A percentile compares a stretch with the other conserved stretches of the same genome.
Evolutionary conservation across 2,797 vertebrate species (phyloP).

Genomic region (Menidia menidia): DNA sequence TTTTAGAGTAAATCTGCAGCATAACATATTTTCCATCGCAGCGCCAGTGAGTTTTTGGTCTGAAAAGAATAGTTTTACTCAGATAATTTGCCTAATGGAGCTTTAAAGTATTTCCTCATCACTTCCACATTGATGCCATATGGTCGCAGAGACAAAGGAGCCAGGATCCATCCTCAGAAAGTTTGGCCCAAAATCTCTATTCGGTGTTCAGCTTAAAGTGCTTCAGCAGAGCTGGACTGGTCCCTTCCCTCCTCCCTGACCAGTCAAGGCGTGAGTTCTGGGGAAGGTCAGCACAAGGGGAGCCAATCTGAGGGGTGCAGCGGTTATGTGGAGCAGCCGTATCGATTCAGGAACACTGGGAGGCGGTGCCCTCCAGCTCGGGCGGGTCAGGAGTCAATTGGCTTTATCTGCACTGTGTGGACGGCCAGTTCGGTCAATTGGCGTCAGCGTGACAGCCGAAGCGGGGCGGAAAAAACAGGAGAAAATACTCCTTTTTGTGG

Average conservation of each 20-base stretch:
- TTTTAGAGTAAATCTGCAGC: not conserved
- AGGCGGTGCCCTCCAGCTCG: conserved; percentile 65
- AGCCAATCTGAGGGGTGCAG: conserved; percentile 61
- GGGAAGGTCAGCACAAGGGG: conserved; percentile 65
- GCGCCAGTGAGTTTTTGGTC: conserved; percentile 17
- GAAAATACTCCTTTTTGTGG: not conserved
- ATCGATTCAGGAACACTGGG: conserved; percentile 75
- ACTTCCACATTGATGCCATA: not conserved
- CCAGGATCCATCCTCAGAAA: not conserved
- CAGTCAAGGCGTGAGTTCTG: conserved; percentile 63
- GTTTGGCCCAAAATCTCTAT: too few relatives aligned
- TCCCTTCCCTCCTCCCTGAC: conserved; percentile 47
- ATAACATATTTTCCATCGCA: not conserved
- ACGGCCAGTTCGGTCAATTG: conserved; percentile 75
- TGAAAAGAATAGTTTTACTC: not conserved
- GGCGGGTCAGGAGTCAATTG: conserved; percentile 74
- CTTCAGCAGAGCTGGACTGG: conserved; percentile 43
- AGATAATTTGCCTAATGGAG: conserved; percentile 20
- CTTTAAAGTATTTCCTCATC: conserved; percentile 16
- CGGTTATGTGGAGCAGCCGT: conserved; percentile 56
- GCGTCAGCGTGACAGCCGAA: conserved; percentile 60
- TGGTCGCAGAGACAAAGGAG: not conserved
- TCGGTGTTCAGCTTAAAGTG: conserved; percentile 29
- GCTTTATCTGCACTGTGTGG: conserved; percentile 61
- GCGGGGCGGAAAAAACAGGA: conserved; percentile 22